Evolutionary conservation across 2,113 vertebrate genomes (phyloP).

Genomic region (Talpa occidentalis): DNA sequence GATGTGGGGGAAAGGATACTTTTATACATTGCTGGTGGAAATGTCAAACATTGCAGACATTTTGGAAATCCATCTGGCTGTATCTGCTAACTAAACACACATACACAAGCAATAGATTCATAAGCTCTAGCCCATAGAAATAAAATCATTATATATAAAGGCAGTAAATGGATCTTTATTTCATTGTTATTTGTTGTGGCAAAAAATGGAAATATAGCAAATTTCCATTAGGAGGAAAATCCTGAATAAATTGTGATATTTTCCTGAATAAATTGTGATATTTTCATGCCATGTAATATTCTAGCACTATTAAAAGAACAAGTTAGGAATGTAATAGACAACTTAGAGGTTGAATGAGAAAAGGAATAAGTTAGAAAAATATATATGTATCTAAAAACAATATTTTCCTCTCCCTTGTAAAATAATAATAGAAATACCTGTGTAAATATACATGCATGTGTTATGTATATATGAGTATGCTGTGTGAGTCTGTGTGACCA

Average conservation of each 20-base stretch:
- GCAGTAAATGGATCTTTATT: background rate
- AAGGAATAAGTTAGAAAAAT: background rate
- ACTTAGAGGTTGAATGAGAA: background rate
- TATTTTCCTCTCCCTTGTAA: background rate
- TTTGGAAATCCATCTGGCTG: slow-evolving; percentile 50
- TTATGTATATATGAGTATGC: background rate
- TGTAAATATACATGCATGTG: background rate
- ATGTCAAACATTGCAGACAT: slow-evolving; percentile 17
- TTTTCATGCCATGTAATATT: background rate
- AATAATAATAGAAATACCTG: background rate
- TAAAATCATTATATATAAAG: background rate
- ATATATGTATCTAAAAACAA: background rate
- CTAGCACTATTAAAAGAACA: background rate
- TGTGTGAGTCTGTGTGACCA: background rate
- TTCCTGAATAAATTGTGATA: slow-evolving; percentile 2
- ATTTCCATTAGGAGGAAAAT: slow-evolving; percentile 25
- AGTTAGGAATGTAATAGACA: background rate
- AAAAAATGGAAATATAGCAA: background rate
- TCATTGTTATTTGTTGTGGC: slow-evolving; percentile 14
- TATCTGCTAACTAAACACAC: slow-evolving; percentile 7
- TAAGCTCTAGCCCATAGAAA: background rate
- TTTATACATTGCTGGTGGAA: slow-evolving; percentile 5
- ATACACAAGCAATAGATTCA: background rate
- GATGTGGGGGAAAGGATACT: background rate
- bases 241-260: background rate